Base-by-base conservation (phyloP, 1,140 invertebrate species). In the Goniozus legneri region DNA sequence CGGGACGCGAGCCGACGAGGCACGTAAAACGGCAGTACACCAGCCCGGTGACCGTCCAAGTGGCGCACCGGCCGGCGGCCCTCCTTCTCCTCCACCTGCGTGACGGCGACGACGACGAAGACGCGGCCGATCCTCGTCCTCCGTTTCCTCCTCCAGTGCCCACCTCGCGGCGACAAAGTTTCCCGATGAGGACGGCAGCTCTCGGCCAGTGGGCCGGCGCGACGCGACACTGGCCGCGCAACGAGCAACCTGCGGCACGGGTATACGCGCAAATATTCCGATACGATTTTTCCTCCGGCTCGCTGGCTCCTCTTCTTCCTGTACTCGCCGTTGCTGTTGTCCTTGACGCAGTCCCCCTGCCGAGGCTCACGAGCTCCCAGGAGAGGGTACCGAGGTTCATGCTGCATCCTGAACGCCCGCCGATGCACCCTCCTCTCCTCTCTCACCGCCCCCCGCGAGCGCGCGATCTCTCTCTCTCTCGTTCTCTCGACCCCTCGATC, bases 331-430 rank as follows among this genome's bases (percentile, higher is more conserved):
- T n/a, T n/a, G n/a, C n/a, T n/a, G n/a, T n/a, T n/a, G n/a, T n/a
- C n/a, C n/a, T 44, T 42, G 43, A 51, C 54, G 62, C 56, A 50
- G 50, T 66, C 61, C 62, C 65, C 68, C 69, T 69, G 67, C 61
- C 62, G 63, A 71, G 63, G 60, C 65, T 71, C 64, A 56, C 64
- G 54, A 67, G 62, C 67, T 73, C 64, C 68, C 64, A 65, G 44
- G 62, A 62, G 67, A 62, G 63, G 66, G 49, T 60, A 62, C 66
- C 60, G 69, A 61, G 65, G 72, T 69, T 73, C 73, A 75, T 76
- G 66, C 71, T 74, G 72, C 73, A 75, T 75, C 64, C 69, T 75
- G 68, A 56, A 64, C 67, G 36, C 52, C 58, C 60, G 54, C 56
- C 59, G 46, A 41, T 57, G 49, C 56, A 55, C 54, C 54, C 58